These are phyloP conservation scores for Eretmocerus hayati DNA, from an alignment of 2,888 invertebrate species.

Conservation along the genomic window DNA sequence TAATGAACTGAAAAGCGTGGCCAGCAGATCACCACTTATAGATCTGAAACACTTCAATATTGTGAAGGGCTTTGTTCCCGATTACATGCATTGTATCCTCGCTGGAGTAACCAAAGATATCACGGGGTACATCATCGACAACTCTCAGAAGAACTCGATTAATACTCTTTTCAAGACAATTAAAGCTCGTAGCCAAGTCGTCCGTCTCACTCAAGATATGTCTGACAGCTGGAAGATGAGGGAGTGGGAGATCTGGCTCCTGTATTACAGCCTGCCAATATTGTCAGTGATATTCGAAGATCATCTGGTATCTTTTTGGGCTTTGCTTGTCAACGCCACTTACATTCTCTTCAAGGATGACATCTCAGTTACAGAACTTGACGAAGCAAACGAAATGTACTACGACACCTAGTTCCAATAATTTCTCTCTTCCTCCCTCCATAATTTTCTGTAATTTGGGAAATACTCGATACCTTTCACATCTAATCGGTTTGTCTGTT, in stretches of 20 bases:
- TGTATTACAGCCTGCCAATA: conserved; percentile 21
- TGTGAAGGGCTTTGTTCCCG: not conserved
- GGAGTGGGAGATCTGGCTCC: conserved; percentile 21
- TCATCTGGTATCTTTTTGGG: not conserved
- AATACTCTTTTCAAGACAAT: not conserved
- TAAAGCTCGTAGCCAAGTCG: not conserved
- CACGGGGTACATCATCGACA: not conserved
- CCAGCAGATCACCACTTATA: not conserved
- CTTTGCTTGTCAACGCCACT: not conserved
- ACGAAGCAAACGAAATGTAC: not conserved
- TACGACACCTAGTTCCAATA: too few species aligned
- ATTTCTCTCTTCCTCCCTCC: too few species aligned
- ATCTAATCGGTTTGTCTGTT: too few species aligned
- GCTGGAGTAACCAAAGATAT: not conserved
- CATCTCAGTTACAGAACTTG: not conserved
- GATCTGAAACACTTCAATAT: not conserved
- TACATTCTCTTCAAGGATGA: not conserved
- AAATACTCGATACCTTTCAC: too few species aligned
- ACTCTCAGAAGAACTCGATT: not conserved
- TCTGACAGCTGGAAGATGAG: conserved; percentile 15
- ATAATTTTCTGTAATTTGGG: too few species aligned
- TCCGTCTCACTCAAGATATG: not conserved
- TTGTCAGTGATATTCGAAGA: not conserved
- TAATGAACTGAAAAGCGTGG: not conserved
- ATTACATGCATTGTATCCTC: not conserved